Conservation (phyloP, 2,113 vertebrate genomes). For the Chrysochloris asiatica region DNA sequence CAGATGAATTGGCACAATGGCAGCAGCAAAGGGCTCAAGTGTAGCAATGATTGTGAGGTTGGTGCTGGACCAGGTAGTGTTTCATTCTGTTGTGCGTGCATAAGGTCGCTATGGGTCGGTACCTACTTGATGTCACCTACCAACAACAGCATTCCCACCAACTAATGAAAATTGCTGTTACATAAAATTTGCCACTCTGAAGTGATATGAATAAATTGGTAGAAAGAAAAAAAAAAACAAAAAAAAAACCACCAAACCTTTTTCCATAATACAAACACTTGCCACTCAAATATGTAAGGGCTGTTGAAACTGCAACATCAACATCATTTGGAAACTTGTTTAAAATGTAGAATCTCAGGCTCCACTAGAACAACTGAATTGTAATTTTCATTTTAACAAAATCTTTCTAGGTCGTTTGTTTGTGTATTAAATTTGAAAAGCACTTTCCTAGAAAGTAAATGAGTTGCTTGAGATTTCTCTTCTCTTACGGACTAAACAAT, state of each 20-base stretch:
- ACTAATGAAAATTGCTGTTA: background rate
- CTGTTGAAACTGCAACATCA: background rate
- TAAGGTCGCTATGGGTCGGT: too few species aligned
- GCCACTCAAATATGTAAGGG: background rate
- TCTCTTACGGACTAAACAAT: too few species aligned
- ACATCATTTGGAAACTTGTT: too few species aligned
- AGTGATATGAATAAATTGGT: background rate
- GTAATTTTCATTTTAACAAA: background rate
- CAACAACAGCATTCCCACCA: too few species aligned
- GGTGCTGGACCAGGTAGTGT: too few species aligned
- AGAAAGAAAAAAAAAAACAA: background rate
- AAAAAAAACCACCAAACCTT: too few species aligned
- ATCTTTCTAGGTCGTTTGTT: background rate
- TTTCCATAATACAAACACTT: background rate
- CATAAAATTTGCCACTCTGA: background rate
- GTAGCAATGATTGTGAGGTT: too few species aligned
- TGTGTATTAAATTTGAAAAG: background rate
- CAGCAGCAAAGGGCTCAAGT: too few species aligned
- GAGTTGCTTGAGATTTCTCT: too few species aligned
- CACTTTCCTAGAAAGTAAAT: background rate
- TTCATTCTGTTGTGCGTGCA: too few species aligned
- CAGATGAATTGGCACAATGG: too few species aligned
- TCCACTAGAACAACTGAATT: background rate
- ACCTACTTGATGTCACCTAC: too few species aligned
- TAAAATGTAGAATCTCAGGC: background rate